phyloP scores from a whole-genome alignment of 2,888 invertebrate genomes.

The Metallyticus violacea region DNA sequence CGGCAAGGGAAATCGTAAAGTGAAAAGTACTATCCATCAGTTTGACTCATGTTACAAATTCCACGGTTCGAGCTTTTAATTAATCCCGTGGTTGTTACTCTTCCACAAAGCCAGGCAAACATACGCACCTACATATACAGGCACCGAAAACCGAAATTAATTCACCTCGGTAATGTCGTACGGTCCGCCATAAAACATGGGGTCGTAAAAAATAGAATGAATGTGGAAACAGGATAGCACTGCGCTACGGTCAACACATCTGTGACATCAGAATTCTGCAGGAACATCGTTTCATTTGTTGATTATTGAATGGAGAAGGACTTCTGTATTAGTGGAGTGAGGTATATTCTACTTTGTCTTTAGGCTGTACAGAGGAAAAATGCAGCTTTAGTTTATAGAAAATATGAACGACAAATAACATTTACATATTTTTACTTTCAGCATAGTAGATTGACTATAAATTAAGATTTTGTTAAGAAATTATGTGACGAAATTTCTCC shows the following conservation, averaged over 20 bases:
- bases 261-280: not conserved
- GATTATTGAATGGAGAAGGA: not conserved
- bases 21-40: not conserved
- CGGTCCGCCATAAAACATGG: not conserved
- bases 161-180: not conserved
- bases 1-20: not conserved
- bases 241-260: not conserved
- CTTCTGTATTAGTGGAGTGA: too few relatives aligned
- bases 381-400: not conserved
- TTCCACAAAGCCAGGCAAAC: not conserved
- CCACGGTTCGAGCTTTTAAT: not conserved
- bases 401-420: not conserved
- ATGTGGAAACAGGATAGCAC: not conserved
- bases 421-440: too few relatives aligned
- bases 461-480: too few relatives aligned
- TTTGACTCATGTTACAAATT: not conserved
- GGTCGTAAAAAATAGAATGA: not conserved
- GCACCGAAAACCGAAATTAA: not conserved
- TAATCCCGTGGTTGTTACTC: not conserved
- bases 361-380: not conserved
- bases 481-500: too few relatives aligned
- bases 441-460: too few relatives aligned
- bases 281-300: not conserved
- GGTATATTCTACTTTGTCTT: not conserved
- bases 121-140: too few relatives aligned